Conservation (phyloP, 2,888 invertebrate genomes). For the Nomada flava region DNA sequence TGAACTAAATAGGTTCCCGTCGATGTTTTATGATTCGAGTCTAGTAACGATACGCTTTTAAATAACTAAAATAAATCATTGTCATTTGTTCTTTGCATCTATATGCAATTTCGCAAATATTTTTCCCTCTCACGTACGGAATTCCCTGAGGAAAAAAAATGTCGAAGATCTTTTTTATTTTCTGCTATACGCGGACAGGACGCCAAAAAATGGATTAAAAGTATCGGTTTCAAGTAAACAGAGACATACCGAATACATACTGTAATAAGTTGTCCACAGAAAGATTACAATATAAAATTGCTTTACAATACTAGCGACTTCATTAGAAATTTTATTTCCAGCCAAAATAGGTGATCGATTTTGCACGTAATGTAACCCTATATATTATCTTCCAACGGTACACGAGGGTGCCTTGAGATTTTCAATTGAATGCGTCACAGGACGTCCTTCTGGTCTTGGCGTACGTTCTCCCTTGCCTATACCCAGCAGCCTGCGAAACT, state of each 20-base stretch:
- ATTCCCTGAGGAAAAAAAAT: too few species aligned
- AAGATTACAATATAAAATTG: too few species aligned
- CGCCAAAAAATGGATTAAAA: too few species aligned
- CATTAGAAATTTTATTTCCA: slow-evolving; percentile 50
- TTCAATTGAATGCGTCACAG: slow-evolving; percentile 82
- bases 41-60: too few species aligned
- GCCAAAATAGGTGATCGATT: slow-evolving; percentile 72
- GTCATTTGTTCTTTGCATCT: too few species aligned
- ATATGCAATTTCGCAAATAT: too few species aligned
- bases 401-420: slow-evolving; percentile 81
- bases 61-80: too few species aligned
- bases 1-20: slow-evolving; percentile 6
- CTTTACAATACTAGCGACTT: slow-evolving; percentile 13
- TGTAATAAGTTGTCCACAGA: neutral
- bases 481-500: slow-evolving; percentile 41
- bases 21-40: too few species aligned
- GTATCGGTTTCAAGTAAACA: neutral
- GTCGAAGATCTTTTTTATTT: too few species aligned
- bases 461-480: slow-evolving; percentile 75
- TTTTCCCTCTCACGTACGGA: too few species aligned
- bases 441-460: slow-evolving; percentile 79
- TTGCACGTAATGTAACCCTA: slow-evolving; percentile 73
- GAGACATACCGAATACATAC: too few species aligned
- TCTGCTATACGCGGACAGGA: too few species aligned
- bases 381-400: slow-evolving; percentile 75